phyloP scores from a whole-genome alignment of 2,113 vertebrate species.

The Pavo muticus region DNA sequence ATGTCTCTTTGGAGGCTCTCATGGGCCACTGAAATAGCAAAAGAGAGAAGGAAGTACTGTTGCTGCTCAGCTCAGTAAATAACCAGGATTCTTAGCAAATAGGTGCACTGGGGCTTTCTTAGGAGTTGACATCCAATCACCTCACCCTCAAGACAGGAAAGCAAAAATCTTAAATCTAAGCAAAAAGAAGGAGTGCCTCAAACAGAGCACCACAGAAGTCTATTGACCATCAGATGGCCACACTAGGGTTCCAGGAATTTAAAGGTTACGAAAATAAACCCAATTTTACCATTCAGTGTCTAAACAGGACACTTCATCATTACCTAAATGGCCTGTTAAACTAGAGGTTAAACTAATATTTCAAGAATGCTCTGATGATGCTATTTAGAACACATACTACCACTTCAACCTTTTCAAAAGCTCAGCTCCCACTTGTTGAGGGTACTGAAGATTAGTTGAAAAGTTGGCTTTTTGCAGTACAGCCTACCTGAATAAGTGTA shows the following conservation, averaged over 20 bases:
- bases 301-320: background rate
- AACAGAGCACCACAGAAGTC: background rate
- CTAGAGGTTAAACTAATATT: background rate
- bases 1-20: background rate
- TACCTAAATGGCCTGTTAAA: background rate
- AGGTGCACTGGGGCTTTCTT: background rate
- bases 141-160: conserved; percentile 6
- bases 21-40: background rate
- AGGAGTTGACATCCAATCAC: background rate
- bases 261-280: background rate
- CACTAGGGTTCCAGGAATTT: background rate
- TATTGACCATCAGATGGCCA: background rate
- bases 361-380: background rate
- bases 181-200: background rate
- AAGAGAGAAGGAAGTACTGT: background rate
- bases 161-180: background rate
- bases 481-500: background rate
- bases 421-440: background rate
- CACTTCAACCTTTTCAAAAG: background rate
- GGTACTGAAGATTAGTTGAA: background rate
- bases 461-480: background rate
- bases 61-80: background rate
- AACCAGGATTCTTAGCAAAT: background rate
- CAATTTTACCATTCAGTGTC: background rate
- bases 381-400: background rate